Conservation (phyloP, 2,888 invertebrate genomes). For the Rhorus exstirpatorius region DNA sequence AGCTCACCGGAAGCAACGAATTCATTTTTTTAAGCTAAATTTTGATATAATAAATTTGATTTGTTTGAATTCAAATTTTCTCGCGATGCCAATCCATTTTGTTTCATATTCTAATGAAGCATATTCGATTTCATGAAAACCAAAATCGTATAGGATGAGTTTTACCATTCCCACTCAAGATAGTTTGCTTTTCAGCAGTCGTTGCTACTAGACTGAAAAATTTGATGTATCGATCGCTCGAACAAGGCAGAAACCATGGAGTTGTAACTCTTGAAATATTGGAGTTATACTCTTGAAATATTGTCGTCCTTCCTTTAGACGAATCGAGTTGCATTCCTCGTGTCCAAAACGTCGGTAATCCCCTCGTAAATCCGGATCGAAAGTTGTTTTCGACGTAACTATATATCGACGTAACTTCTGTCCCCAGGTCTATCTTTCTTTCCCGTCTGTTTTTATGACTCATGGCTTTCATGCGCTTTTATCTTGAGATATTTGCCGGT, state of each 20-base stretch:
- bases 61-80: no score
- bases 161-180: no score
- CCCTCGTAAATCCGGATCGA: conserved; percentile 59
- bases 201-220: conserved; percentile 30
- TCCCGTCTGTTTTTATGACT: conserved; percentile 38
- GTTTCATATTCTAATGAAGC: background rate
- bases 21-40: background rate
- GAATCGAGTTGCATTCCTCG: conserved; percentile 48
- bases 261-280: no score
- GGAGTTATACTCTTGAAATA: no score
- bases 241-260: conserved; percentile 14
- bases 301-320: conserved; percentile 22
- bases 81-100: no score
- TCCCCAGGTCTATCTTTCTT: conserved; percentile 40
- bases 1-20: background rate
- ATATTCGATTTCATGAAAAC: background rate
- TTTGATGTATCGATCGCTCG: conserved; percentile 34
- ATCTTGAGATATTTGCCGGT: conserved; percentile 16
- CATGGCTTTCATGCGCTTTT: conserved; percentile 39
- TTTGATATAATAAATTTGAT: background rate
- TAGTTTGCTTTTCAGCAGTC: conserved; percentile 1
- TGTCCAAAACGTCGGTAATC: conserved; percentile 56
- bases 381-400: conserved; percentile 65
- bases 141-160: no score
- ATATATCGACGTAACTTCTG: conserved; percentile 59